Conservation (phyloP, 2,797 vertebrate genomes). For the Enteromius radiatus region DNA sequence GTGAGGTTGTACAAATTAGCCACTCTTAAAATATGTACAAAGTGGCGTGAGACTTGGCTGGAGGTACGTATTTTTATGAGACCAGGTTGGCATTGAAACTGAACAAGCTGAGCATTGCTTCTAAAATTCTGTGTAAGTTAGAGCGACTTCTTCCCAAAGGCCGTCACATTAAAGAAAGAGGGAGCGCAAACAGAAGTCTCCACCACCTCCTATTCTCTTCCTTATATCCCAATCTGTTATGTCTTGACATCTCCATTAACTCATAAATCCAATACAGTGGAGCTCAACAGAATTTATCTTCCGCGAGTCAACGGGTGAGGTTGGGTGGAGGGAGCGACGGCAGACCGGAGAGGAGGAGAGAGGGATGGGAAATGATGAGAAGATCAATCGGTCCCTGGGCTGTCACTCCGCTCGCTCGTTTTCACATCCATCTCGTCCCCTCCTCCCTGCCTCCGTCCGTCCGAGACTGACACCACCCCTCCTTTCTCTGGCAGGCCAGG, state of each 20-base stretch:
- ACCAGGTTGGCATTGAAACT: background rate
- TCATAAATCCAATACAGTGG: slow-evolving; percentile 84
- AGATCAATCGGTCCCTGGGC: slow-evolving; percentile 78
- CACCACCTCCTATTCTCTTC: slow-evolving; percentile 67
- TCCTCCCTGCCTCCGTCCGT: slow-evolving; percentile 27
- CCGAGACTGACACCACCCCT: slow-evolving; percentile 55
- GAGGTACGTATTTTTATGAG: no score
- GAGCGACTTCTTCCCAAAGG: slow-evolving; percentile 24
- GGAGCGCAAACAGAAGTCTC: slow-evolving; percentile 61
- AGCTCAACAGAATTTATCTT: slow-evolving; percentile 83
- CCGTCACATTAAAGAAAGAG: slow-evolving; percentile 60
- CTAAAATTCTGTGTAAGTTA: background rate
- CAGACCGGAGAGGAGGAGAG: slow-evolving; percentile 36
- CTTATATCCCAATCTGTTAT: slow-evolving; percentile 68
- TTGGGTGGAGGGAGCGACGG: slow-evolving; percentile 52
- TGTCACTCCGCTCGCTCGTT: slow-evolving; percentile 80
- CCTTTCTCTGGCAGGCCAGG: slow-evolving; percentile 41
- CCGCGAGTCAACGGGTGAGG: slow-evolving; percentile 65
- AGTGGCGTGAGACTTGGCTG: no score
- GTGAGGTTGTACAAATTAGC: no score
- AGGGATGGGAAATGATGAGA: slow-evolving; percentile 66
- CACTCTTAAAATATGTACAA: no score
- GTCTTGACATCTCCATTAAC: slow-evolving; percentile 82
- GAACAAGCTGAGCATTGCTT: background rate
- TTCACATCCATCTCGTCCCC: slow-evolving; percentile 78